A percentile compares a stretch with the other conserved stretches of the same genome.
Conservation (phyloP, 2,797 vertebrate genomes). For the Pseudochirops corinnae region DNA sequence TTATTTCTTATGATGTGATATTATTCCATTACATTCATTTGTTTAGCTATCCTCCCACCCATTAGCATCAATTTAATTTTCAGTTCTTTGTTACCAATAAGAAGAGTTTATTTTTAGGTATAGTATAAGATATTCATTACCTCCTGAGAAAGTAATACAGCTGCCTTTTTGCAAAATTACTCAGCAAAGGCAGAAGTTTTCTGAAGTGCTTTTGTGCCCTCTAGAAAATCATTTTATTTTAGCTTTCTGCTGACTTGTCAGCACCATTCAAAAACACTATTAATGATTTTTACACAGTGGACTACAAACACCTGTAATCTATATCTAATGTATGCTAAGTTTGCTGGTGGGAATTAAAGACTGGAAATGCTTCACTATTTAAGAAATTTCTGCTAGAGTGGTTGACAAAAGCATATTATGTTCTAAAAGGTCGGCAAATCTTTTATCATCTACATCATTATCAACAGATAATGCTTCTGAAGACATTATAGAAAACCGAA, state of each 20-base stretch:
- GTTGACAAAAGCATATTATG: not conserved
- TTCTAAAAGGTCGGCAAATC: not conserved
- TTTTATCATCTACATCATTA: not conserved
- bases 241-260: not conserved
- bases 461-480: not conserved
- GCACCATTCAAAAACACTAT: not conserved
- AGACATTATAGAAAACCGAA: not conserved
- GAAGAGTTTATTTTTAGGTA: not conserved
- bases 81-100: not conserved
- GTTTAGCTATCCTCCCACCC: not conserved
- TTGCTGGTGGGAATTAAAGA: not conserved
- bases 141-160: not conserved
- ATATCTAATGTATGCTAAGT: not conserved
- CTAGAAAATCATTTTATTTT: not conserved
- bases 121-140: not conserved
- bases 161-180: not conserved
- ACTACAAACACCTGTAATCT: not conserved
- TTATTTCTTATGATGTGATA: not conserved
- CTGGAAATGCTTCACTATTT: not conserved
- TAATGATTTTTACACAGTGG: not conserved
- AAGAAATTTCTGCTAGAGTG: not conserved
- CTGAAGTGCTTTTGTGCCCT: not conserved
- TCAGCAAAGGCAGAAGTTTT: not conserved
- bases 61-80: not conserved
- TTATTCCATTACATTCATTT: not conserved